A percentile compares a stretch with the other conserved stretches of the same genome.
phyloP scores from a whole-genome alignment of 2,113 vertebrate genomes.

The Plotosus lineatus region DNA sequence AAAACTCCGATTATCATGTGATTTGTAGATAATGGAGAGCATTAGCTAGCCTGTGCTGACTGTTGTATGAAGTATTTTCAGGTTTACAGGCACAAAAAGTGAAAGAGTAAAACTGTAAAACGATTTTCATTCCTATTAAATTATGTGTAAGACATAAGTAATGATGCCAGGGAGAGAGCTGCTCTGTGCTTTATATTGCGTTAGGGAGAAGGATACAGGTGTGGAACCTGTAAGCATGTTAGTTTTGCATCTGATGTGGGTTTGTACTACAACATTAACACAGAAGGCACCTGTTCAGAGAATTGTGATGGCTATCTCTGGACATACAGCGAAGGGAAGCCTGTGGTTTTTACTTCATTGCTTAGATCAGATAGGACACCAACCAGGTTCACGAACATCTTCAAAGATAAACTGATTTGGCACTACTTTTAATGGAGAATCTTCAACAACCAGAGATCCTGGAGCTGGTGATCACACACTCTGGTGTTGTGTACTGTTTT shows the following conservation, averaged over 20 bases:
- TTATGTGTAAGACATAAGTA: neutral
- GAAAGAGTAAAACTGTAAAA: neutral
- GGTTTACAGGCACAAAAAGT: too few relatives aligned
- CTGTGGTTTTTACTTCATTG: conserved; percentile 18
- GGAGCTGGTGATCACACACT: neutral
- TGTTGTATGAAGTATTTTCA: neutral
- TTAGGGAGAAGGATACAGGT: conserved; percentile 19
- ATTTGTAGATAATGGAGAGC: neutral
- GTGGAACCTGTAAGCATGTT: conserved; percentile 32
- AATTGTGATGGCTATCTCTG: conserved; percentile 40
- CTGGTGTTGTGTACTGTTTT: neutral
- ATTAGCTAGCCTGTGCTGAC: neutral
- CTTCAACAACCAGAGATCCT: neutral
- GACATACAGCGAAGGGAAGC: conserved; percentile 19
- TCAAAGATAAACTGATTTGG: conserved; percentile 1
- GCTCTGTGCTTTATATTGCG: neutral
- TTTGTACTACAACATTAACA: conserved; percentile 17
- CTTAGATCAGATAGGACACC: conserved; percentile 51
- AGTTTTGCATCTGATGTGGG: conserved; percentile 26
- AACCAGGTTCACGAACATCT: neutral
- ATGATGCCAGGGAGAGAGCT: neutral
- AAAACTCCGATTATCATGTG: neutral
- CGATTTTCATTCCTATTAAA: neutral
- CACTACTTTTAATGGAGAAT: neutral
- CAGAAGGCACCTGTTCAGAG: conserved; percentile 38